Conservation (phyloP, 2,888 invertebrate genomes). For the Pteria penguin region DNA sequence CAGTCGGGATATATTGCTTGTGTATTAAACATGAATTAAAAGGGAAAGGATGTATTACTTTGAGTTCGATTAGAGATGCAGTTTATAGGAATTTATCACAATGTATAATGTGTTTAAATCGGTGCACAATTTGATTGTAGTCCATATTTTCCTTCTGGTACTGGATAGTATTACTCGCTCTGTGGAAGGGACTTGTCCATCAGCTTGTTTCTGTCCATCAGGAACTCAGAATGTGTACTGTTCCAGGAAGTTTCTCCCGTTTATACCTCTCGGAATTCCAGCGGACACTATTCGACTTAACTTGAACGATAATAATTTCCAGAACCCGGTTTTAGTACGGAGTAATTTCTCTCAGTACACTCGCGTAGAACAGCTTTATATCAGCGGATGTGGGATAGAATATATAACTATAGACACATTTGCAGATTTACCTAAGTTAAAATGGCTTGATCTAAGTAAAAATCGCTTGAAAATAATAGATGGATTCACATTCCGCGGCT, state of each 20-base stretch:
- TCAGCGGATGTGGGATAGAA: conserved; percentile 77
- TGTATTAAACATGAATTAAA: neutral
- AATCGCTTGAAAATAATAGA: conserved; percentile 74
- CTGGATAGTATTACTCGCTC: conserved; percentile 40
- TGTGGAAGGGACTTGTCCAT: conserved; percentile 66
- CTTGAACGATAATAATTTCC: conserved; percentile 76
- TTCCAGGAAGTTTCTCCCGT: conserved; percentile 69
- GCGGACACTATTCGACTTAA: conserved; percentile 73
- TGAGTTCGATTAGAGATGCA: conserved; percentile 28
- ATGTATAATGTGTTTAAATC: conserved; percentile 28
- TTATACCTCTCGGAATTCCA: conserved; percentile 76
- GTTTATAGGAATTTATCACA: neutral
- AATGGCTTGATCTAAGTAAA: conserved; percentile 77
- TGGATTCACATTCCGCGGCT: conserved; percentile 76
- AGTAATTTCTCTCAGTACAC: conserved; percentile 73
- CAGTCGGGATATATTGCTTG: neutral
- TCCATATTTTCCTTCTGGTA: conserved; percentile 33
- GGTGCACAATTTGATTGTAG: neutral
- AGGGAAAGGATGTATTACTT: neutral
- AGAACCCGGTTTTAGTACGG: conserved; percentile 64
- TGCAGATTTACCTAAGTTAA: conserved; percentile 71
- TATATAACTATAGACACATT: conserved; percentile 76
- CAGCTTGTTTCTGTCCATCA: conserved; percentile 76
- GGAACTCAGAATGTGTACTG: conserved; percentile 76
- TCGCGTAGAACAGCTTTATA: conserved; percentile 74